A percentile compares a stretch with the other conserved stretches of the same genome.
Conservation (phyloP, 2,888 invertebrate species). For the Acholoe squamosa region DNA sequence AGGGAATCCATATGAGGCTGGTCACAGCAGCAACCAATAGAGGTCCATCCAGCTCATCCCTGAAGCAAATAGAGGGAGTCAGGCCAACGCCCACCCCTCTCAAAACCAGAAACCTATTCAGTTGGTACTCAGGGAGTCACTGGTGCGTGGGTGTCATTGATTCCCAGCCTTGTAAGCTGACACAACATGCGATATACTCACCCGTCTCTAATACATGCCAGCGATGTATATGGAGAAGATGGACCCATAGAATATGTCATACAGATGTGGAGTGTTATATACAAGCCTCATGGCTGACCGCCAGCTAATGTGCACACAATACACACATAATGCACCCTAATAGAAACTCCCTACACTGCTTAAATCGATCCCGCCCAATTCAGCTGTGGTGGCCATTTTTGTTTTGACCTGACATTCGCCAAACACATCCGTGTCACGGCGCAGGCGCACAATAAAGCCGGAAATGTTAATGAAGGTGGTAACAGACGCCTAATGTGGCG, state of each 20-base stretch:
- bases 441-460: slow-evolving; percentile 2
- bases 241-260: neutral
- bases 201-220: neutral
- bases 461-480: slow-evolving; percentile 40
- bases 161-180: neutral
- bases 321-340: neutral
- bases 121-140: neutral
- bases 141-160: neutral
- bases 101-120: slow-evolving; percentile 19
- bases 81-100: neutral
- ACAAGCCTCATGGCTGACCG: no score
- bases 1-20: neutral
- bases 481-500: neutral
- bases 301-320: neutral
- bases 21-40: no score
- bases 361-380: neutral
- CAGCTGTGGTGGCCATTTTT: neutral
- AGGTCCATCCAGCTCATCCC: neutral
- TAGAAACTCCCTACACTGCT: neutral
- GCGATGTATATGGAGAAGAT: neutral
- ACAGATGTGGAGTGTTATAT: no score
- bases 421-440: slow-evolving; percentile 41
- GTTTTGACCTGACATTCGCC: slow-evolving; percentile 7
- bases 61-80: neutral
- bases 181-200: neutral